Evolutionary conservation across 2,113 vertebrate genomes (phyloP).

Genomic region (Anser cygnoides): DNA sequence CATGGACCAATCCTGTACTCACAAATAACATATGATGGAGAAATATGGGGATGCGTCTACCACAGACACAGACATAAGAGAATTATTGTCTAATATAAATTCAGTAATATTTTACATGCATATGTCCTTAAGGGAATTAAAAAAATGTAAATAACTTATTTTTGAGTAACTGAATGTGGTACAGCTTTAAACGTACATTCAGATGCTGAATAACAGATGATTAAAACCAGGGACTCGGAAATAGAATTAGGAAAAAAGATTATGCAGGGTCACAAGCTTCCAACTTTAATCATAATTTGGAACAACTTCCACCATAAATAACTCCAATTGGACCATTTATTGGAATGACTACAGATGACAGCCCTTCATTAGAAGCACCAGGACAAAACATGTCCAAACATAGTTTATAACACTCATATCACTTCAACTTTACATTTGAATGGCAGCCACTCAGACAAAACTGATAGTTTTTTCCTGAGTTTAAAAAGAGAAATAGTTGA

Average conservation of each 20-base stretch:
- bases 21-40: neutral
- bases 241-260: neutral
- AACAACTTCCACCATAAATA: neutral
- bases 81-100: neutral
- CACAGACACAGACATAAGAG: neutral
- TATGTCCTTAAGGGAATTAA: neutral
- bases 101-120: neutral
- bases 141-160: neutral
- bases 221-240: neutral
- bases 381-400: neutral
- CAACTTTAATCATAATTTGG: neutral
- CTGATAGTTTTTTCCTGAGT: neutral
- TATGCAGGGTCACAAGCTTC: neutral
- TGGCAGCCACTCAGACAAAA: neutral
- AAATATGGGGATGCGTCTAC: neutral
- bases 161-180: neutral
- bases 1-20: neutral
- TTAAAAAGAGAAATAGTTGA: neutral
- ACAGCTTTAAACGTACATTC: neutral
- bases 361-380: neutral
- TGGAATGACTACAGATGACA: neutral
- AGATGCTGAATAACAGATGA: neutral
- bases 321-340: neutral
- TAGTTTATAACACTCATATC: neutral
- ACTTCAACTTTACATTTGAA: constrained; percentile 7